A percentile compares a stretch with the other conserved stretches of the same genome.
Conservation (phyloP, 2,797 vertebrate genomes). For the Tangara arthus region DNA sequence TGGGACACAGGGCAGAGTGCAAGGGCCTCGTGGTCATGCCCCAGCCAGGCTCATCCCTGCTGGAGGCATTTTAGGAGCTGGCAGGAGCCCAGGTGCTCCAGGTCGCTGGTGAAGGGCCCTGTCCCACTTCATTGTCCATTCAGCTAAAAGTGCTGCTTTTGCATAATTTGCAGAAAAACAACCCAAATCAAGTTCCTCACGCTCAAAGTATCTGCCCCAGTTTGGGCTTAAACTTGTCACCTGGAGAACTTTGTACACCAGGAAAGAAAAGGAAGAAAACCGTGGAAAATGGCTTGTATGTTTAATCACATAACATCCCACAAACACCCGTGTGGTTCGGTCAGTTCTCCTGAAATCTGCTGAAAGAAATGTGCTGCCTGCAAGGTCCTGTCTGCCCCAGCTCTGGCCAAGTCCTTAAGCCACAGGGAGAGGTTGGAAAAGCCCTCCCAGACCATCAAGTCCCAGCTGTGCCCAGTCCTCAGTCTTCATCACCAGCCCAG, state of each 20-base stretch:
- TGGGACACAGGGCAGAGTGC: neutral
- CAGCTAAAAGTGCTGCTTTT: neutral
- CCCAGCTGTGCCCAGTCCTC: neutral
- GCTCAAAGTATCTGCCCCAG: neutral
- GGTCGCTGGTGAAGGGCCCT: neutral
- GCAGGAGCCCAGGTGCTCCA: neutral
- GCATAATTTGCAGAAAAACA: neutral
- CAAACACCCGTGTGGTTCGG: rapidly evolving
- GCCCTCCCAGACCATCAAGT: neutral
- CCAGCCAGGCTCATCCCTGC: neutral
- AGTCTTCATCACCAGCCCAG: neutral
- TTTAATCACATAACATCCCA: neutral
- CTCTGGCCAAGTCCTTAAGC: neutral
- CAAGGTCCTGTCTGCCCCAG: neutral
- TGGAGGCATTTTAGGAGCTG: neutral
- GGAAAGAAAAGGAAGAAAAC: neutral
- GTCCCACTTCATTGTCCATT: neutral
- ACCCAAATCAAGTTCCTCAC: rapidly evolving
- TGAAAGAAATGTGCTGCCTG: neutral
- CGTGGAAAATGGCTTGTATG: neutral
- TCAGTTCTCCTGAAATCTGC: neutral
- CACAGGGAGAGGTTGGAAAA: neutral
- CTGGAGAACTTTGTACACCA: neutral
- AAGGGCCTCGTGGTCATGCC: rapidly evolving
- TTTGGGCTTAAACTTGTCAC: neutral